phyloP scores from a whole-genome alignment of 2,113 vertebrate genomes.

The Amphiprion percula region DNA sequence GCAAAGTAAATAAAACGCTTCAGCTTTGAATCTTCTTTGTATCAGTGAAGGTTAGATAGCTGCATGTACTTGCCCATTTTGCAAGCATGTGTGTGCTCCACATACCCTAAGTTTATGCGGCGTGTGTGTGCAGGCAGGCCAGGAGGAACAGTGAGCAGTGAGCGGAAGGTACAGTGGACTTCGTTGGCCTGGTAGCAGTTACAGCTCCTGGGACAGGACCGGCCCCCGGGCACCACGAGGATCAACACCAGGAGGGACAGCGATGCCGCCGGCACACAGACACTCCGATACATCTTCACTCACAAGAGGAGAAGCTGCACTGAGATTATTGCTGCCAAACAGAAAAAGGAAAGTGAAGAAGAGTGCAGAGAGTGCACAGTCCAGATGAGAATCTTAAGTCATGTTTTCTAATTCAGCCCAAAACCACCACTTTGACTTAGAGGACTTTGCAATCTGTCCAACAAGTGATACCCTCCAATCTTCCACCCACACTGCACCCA shows the following conservation, averaged over 20 bases:
- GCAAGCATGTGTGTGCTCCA: constrained; percentile 13
- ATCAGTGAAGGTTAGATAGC: not conserved
- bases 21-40: no score
- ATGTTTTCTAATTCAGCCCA: no score
- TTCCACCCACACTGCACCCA: not conserved
- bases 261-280: constrained; percentile 72
- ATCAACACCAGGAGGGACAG: constrained; percentile 80
- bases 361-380: constrained; percentile 2
- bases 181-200: constrained; percentile 93
- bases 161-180: constrained; percentile 97
- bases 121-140: constrained; percentile 86
- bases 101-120: constrained; percentile 95
- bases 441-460: constrained; percentile 6
- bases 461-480: not conserved
- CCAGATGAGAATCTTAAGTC: constrained; percentile 1
- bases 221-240: constrained; percentile 32
- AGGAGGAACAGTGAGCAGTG: constrained; percentile 86
- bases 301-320: constrained; percentile 12
- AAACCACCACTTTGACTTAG: not conserved
- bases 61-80: not conserved
- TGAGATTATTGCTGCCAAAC: constrained; percentile 41
- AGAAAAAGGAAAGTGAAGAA: constrained; percentile 24
- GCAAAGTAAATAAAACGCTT: not conserved
- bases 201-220: constrained; percentile 89
- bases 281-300: constrained; percentile 27